phyloP scores from a whole-genome alignment of 2,888 invertebrate species.

The Sarcophaga rosellei region DNA sequence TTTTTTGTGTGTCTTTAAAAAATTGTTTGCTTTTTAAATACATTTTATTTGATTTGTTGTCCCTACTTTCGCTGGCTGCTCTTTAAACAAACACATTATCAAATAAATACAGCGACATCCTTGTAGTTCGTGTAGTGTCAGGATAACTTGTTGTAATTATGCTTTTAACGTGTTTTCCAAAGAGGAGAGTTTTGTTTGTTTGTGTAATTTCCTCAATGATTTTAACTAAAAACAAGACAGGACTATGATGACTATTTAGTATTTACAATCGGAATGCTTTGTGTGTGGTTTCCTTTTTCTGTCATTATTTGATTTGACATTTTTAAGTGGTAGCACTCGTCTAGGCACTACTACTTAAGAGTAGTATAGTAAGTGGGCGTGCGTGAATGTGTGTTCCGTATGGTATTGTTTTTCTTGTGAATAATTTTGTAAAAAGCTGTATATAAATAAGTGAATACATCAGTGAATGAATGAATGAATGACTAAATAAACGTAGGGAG shows the following conservation, averaged over 20 bases:
- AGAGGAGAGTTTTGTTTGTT: background rate
- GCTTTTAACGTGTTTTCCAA: slow-evolving; percentile 42
- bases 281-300: slow-evolving; percentile 55
- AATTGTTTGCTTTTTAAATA: slow-evolving; percentile 62
- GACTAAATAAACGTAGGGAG: background rate
- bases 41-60: slow-evolving; percentile 57
- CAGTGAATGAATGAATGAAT: background rate
- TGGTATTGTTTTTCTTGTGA: slow-evolving; percentile 29
- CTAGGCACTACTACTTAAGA: slow-evolving; percentile 34
- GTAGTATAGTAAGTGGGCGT: slow-evolving; percentile 42
- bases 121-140: slow-evolving; percentile 52
- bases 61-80: slow-evolving; percentile 16
- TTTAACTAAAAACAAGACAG: slow-evolving; percentile 10
- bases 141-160: slow-evolving; percentile 45
- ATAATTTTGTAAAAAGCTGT: slow-evolving; percentile 24
- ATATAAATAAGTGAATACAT: background rate
- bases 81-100: background rate
- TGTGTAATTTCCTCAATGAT: background rate
- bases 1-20: background rate
- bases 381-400: slow-evolving; percentile 1
- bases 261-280: slow-evolving; percentile 25
- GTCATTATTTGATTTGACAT: slow-evolving; percentile 52
- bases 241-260: slow-evolving; percentile 41
- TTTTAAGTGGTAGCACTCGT: slow-evolving; percentile 39
- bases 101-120: slow-evolving; percentile 30